These are phyloP conservation scores for Congeria kusceri DNA, from an alignment of 2,888 invertebrate species.

Conservation along the genomic window DNA sequence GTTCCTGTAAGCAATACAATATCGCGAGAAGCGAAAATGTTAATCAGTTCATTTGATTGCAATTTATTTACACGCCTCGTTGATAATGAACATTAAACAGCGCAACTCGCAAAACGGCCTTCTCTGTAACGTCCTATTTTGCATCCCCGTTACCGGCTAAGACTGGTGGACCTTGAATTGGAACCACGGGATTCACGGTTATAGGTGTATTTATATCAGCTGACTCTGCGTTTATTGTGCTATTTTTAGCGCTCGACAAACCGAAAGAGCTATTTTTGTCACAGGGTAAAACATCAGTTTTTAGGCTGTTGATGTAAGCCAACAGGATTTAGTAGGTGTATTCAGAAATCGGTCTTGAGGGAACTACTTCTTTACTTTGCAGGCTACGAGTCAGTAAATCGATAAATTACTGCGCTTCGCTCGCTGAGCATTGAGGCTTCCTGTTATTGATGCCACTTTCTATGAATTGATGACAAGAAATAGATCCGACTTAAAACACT, in stretches of 20 bases:
- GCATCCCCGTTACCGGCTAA: neutral
- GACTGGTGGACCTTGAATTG: neutral
- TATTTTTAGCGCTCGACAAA: neutral
- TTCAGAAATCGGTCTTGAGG: no score
- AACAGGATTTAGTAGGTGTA: no score
- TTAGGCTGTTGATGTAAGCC: no score
- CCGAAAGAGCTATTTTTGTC: neutral
- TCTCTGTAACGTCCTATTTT: neutral
- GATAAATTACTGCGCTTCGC: no score
- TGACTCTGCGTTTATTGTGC: neutral
- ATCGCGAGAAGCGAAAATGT: neutral
- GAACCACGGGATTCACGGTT: no score
- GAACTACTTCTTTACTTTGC: no score
- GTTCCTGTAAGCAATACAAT: constrained; percentile 6
- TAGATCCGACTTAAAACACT: no score
- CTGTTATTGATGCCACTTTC: no score
- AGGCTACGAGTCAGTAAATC: no score
- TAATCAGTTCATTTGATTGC: neutral
- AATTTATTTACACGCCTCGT: neutral
- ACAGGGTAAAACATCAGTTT: neutral
- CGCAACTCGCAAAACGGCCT: neutral
- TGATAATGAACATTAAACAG: neutral
- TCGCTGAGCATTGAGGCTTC: no score
- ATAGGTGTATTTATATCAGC: neutral
- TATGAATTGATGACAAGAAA: no score